phyloP scores from a whole-genome alignment of 2,797 vertebrate genomes.

The Myotis daubentonii region DNA sequence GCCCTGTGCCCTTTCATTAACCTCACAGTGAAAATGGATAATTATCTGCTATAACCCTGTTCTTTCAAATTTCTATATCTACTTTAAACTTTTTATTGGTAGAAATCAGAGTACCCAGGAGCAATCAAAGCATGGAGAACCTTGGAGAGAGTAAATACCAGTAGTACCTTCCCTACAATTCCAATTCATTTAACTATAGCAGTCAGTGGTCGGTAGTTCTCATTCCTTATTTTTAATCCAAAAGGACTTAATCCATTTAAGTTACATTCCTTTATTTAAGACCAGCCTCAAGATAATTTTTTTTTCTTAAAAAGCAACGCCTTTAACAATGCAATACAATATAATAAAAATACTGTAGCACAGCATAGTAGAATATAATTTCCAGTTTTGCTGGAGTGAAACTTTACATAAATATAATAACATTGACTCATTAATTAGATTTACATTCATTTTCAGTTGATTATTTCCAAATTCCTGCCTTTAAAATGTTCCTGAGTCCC shows the following conservation, averaged over 20 bases:
- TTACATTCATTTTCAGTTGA: neutral
- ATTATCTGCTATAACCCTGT: neutral
- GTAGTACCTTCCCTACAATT: neutral
- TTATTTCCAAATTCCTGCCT: constrained; percentile 32
- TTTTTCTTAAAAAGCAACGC: neutral
- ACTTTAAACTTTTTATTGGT: neutral
- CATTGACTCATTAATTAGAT: neutral
- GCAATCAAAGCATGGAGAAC: neutral
- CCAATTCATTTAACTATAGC: neutral
- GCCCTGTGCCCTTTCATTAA: neutral
- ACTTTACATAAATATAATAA: neutral
- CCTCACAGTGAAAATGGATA: neutral
- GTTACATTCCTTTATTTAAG: neutral
- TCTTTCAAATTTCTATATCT: neutral
- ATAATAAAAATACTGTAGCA: neutral
- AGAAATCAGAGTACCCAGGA: neutral
- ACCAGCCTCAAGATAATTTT: neutral
- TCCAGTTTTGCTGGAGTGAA: neutral
- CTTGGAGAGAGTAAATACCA: neutral
- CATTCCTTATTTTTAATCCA: constrained; percentile 13
- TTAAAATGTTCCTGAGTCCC: neutral
- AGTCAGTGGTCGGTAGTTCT: neutral
- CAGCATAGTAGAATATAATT: neutral
- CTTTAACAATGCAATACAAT: neutral
- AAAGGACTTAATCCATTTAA: neutral